Evolutionary conservation across 1,140 invertebrate species (phyloP), one percentile per base, ranked within the genome.

Genomic region (Papilio aristodemus): DNA sequence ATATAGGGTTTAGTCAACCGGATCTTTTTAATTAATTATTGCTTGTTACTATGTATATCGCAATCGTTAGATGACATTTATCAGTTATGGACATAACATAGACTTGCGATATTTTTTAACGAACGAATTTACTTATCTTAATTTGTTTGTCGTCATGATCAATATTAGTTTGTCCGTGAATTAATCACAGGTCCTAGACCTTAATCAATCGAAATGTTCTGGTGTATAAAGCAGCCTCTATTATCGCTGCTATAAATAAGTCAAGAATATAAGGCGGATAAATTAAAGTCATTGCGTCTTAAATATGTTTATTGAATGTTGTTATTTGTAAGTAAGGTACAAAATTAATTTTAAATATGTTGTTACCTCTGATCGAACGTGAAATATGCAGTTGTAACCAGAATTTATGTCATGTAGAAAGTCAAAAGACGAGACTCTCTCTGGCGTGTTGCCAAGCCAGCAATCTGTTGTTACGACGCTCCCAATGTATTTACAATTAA

Each of bases 91-190:
- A 46, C 17, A 10, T 54, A 54, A 54, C 46, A 25, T 25, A 6
- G 3, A 54, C 17, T 54, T 10, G 46, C 22, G 11, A 54, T 25
- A 46, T n/a, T 46, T 46, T 46, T 11, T 54, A 46, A 46, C 43
- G 14, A 46, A 8, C 43, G 46, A n/a, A n/a, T n/a, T n/a, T n/a
- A n/a, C n/a, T n/a, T n/a, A n/a, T n/a, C n/a, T n/a, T n/a, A n/a
- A n/a, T n/a, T n/a, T 19, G 46, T 22, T 50, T 50, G 46, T 54
- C 5, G 11, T 4, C 46, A 4, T 54, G 46, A 54, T 19, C 46
- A 22, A 54, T 54, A 54, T 54, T 54, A 25, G 46, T 54, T 54
- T 54, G 46, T 54, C 46, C 46, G 46, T 54, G 46, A 54, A 54
- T 54, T 54, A 54, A 54, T 54, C 46, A 54, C 17, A 54, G 46